These are phyloP conservation scores for Galemys pyrenaicus DNA, from an alignment of 2,113 vertebrate genomes.

Conservation along the genomic window DNA sequence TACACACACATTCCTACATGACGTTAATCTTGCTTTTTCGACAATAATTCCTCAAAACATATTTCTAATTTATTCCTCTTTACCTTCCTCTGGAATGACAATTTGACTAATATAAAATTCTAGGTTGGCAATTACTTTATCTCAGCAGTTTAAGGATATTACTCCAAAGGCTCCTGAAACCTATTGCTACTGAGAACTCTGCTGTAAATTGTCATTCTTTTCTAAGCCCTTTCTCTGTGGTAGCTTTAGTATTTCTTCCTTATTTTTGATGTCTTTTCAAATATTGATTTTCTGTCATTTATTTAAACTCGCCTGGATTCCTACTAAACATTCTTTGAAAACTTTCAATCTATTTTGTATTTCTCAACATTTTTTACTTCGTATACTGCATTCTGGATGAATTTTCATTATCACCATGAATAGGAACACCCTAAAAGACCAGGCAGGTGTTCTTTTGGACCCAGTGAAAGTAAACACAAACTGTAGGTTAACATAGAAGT, in stretches of 20 bases:
- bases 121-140: not conserved
- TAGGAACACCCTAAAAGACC: not conserved
- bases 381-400: not conserved
- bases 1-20: not conserved
- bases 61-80: not conserved
- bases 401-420: not conserved
- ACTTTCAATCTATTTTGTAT: not conserved
- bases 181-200: not conserved
- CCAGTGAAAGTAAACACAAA: not conserved
- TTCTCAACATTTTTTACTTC: not conserved
- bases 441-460: not conserved
- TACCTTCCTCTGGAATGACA: not conserved
- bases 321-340: not conserved
- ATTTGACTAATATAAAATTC: not conserved
- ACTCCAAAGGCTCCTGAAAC: not conserved
- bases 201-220: not conserved
- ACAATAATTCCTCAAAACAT: slow-evolving; percentile 1
- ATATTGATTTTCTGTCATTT: not conserved
- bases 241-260: not conserved
- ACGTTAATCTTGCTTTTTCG: not conserved
- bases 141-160: not conserved
- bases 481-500: not conserved
- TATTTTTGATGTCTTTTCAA: not conserved
- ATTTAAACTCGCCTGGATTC: not conserved
- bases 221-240: not conserved